A percentile compares a stretch with the other conserved stretches of the same genome.
Conservation (phyloP, 2,888 invertebrate species). For the Eupelmus urozonus region DNA sequence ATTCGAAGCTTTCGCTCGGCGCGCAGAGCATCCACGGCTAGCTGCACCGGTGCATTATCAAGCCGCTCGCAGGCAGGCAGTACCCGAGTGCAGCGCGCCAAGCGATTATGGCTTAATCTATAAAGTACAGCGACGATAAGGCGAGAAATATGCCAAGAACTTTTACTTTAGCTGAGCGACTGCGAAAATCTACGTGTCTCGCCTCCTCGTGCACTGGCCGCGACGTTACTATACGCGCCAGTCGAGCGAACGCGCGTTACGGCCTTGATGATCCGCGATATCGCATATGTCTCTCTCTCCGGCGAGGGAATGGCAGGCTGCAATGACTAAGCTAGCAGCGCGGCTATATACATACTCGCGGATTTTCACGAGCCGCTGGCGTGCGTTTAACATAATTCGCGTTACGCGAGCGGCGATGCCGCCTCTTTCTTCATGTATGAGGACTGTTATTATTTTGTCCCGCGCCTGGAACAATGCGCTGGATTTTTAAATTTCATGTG, state of each 20-base stretch:
- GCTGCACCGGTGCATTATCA: background rate
- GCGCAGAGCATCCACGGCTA: background rate
- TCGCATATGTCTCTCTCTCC: no score
- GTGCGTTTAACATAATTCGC: background rate
- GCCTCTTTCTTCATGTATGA: no score
- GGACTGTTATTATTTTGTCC: no score
- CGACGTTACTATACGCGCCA: background rate
- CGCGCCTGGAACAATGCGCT: no score
- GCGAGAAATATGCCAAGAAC: background rate
- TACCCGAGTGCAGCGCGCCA: no score
- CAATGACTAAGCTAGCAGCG: background rate
- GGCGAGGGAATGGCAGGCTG: background rate
- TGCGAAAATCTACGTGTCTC: no score
- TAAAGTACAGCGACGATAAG: background rate
- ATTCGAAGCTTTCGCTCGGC: background rate
- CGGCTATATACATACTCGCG: background rate
- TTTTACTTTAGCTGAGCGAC: background rate
- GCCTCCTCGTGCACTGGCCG: no score
- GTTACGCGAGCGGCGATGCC: background rate
- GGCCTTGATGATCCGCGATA: constrained; percentile 21
- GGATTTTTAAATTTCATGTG: no score
- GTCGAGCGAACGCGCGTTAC: background rate
- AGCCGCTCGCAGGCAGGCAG: no score
- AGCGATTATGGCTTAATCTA: background rate
- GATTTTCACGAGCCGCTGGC: background rate